Conservation (phyloP, 2,797 vertebrate species). For the Cynodonichthys magdalenae region DNA sequence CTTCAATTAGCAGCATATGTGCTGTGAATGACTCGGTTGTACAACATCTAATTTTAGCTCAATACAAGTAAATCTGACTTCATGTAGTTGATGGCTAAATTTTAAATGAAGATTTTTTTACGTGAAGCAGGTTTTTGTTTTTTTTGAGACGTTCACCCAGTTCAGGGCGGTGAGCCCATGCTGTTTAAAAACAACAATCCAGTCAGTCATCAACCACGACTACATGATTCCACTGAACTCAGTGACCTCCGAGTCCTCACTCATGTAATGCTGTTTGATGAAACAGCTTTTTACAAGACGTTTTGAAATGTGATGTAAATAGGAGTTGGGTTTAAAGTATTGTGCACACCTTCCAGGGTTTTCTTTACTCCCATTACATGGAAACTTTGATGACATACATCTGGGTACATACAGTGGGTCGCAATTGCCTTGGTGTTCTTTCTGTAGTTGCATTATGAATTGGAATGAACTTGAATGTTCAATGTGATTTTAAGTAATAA, state of each 20-base stretch:
- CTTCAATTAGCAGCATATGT: too few species aligned
- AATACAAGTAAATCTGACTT: not conserved
- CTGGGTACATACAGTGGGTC: too few species aligned
- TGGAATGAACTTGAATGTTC: too few species aligned
- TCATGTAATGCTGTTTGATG: not conserved
- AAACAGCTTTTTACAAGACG: slow-evolving; percentile 1
- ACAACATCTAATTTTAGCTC: too few species aligned
- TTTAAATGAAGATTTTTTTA: too few species aligned
- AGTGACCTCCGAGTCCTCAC: slow-evolving; percentile 6
- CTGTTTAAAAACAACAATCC: slow-evolving; percentile 3
- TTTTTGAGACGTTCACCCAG: not conserved
- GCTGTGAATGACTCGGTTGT: too few species aligned
- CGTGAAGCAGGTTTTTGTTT: not conserved
- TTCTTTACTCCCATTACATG: too few species aligned
- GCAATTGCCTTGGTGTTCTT: too few species aligned
- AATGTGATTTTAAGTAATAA: too few species aligned
- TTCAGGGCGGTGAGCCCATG: not conserved
- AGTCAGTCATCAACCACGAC: not conserved
- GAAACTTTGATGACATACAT: too few species aligned
- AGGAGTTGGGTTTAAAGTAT: not conserved
- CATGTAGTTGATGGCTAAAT: too few species aligned
- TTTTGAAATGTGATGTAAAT: not conserved
- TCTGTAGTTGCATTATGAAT: too few species aligned
- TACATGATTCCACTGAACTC: slow-evolving; percentile 14
- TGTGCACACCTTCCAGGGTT: not conserved